Evolutionary conservation across 2,797 vertebrate genomes (phyloP), one percentile per base, ranked within the genome.

Genomic region (Cynodonichthys magdalenae): DNA sequence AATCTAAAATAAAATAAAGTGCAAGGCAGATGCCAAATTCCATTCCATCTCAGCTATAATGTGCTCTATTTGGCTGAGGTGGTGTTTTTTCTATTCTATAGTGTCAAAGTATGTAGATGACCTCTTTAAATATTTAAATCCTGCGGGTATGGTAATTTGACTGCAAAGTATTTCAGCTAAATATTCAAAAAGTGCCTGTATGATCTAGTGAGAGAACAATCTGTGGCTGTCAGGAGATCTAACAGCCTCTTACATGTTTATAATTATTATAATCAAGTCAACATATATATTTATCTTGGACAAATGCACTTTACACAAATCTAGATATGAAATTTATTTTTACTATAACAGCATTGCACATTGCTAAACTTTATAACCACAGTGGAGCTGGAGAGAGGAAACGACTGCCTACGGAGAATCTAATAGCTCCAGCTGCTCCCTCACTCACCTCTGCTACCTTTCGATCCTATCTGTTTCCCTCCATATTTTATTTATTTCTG

Each of bases 401-500:
- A 61, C 17, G 39, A 59, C 55, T 74, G 34, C 71, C 76, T 73
- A 63, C 71, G 57, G 79, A 77, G 80, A 79, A 70, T 81, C 69
- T 85, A 87, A 87, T 86, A 68, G 81, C 63, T 79, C 75, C 62
- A 59, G 75, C 80, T 66, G 79, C 78, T 83, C 81, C 65, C 81
- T 84, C 77, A 60, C 80, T 87, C 81, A 77, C 84, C 84, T 84
- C 69, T 8, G 73, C 83, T 82, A 78, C 82, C 75, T 86, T 88
- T 84, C 64, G 48, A 79, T 86, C 68, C 68, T 75, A 81, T 83
- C 81, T 71, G 61, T 82, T 73, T 82, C 53, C 61, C 53, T 83
- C 76, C 80, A 90, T 90, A 84, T 89, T 87, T 88, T 82, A 84
- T 89, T 87, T 59, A 84, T 89, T 78, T 83, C 69, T 77, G 75